A percentile compares a stretch with the other conserved stretches of the same genome.
phyloP scores from a whole-genome alignment of 2,888 invertebrate genomes.

The Hypercompe scribonia region DNA sequence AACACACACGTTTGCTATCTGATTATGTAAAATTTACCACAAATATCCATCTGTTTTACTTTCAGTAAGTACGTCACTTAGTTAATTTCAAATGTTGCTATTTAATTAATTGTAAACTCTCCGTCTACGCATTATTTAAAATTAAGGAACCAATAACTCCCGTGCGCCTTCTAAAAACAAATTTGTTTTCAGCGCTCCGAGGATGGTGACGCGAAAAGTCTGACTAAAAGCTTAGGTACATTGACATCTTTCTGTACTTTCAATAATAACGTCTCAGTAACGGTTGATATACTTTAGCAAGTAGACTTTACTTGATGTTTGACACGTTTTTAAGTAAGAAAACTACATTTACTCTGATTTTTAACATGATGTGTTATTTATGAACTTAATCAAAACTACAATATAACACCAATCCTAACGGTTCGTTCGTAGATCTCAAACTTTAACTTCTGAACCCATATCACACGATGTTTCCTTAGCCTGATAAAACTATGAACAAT shows the following conservation, averaged over 20 bases:
- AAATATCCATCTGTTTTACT: conserved; percentile 9
- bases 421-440: neutral
- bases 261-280: neutral
- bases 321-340: neutral
- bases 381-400: neutral
- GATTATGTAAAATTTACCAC: conserved; percentile 1
- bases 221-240: conserved; percentile 18
- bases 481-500: neutral
- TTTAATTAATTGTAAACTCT: conserved; percentile 21
- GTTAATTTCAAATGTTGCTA: conserved; percentile 23
- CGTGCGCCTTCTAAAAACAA: conserved; percentile 28
- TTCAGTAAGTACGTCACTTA: conserved; percentile 23
- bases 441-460: neutral
- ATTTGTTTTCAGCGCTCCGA: conserved; percentile 34
- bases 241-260: conserved; percentile 23
- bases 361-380: neutral
- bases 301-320: neutral
- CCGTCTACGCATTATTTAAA: conserved; percentile 29
- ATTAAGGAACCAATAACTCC: conserved; percentile 26
- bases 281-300: neutral
- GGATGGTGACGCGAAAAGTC: conserved; percentile 24
- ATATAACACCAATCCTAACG: neutral
- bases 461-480: neutral
- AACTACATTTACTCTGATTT: neutral
- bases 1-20: conserved; percentile 26